Conservation (phyloP, 2,797 vertebrate genomes). For the Semotilus atromaculatus region DNA sequence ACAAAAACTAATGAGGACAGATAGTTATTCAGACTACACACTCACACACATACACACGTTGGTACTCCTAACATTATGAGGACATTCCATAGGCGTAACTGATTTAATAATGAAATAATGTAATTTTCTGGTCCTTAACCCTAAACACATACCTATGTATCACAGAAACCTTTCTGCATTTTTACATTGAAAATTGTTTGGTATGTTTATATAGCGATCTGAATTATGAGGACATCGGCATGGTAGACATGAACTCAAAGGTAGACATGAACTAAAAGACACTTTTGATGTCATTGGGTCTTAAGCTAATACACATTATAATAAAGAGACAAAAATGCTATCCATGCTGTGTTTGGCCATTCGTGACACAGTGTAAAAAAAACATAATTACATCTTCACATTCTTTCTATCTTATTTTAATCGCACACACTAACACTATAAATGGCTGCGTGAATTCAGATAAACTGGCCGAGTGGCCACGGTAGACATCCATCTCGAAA, state of each 20-base stretch:
- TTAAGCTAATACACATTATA: background rate
- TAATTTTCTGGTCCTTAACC: background rate
- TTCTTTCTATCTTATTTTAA: background rate
- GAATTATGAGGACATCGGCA: too few species aligned
- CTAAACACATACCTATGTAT: background rate
- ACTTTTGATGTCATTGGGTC: background rate
- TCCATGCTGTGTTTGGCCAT: background rate
- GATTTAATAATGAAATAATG: background rate
- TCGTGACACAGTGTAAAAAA: background rate
- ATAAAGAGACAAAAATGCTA: background rate
- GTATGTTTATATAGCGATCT: too few species aligned
- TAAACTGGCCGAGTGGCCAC: slow-evolving; percentile 43
- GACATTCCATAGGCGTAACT: too few species aligned
- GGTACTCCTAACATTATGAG: too few species aligned
- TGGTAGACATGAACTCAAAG: background rate
- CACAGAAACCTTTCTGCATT: background rate
- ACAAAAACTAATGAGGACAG: too few species aligned
- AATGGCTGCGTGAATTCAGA: too few species aligned
- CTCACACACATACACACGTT: too few species aligned
- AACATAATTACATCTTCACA: background rate
- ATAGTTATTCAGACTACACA: background rate
- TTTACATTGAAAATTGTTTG: background rate
- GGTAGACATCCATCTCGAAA: slow-evolving; percentile 32
- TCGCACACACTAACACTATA: background rate
- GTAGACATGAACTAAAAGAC: background rate